A percentile compares a stretch with the other conserved stretches of the same genome.
These are phyloP conservation scores for Halcyon senegalensis DNA, from an alignment of 2,113 vertebrate genomes.

Conservation along the genomic window DNA sequence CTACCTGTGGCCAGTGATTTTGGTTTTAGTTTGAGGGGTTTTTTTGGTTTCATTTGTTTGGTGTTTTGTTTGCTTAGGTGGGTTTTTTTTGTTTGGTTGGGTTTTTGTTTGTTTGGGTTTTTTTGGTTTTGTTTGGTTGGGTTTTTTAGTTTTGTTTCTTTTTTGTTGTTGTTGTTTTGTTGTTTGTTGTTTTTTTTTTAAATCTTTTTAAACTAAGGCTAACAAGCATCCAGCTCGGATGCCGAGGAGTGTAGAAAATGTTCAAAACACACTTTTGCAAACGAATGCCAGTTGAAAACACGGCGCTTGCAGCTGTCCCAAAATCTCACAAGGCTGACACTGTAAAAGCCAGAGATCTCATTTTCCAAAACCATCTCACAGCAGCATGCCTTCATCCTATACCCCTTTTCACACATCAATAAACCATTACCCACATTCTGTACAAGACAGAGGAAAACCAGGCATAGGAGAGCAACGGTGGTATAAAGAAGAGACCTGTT, in stretches of 20 bases:
- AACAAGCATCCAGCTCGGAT: background rate
- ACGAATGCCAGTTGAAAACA: background rate
- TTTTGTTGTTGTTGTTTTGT: too few species aligned
- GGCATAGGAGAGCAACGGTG: background rate
- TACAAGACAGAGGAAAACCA: background rate
- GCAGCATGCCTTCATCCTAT: background rate
- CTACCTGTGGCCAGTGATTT: background rate
- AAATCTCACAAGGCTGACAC: background rate
- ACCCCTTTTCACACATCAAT: background rate
- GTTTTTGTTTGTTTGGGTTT: background rate
- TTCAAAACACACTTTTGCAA: background rate
- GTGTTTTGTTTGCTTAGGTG: background rate
- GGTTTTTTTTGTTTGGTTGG: background rate
- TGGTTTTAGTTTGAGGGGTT: too few species aligned
- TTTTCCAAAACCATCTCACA: constrained; percentile 1
- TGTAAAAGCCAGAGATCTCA: background rate
- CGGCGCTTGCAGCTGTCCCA: background rate
- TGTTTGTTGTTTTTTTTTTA: background rate
- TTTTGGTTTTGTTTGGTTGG: background rate
- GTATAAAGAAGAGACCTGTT: background rate
- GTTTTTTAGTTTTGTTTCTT: background rate
- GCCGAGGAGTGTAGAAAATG: background rate
- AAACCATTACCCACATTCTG: accelerated
- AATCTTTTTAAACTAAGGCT: background rate
- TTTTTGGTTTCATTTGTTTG: background rate